phyloP scores from a whole-genome alignment of 2,113 vertebrate species.

The Campylorhamphus procurvoides region DNA sequence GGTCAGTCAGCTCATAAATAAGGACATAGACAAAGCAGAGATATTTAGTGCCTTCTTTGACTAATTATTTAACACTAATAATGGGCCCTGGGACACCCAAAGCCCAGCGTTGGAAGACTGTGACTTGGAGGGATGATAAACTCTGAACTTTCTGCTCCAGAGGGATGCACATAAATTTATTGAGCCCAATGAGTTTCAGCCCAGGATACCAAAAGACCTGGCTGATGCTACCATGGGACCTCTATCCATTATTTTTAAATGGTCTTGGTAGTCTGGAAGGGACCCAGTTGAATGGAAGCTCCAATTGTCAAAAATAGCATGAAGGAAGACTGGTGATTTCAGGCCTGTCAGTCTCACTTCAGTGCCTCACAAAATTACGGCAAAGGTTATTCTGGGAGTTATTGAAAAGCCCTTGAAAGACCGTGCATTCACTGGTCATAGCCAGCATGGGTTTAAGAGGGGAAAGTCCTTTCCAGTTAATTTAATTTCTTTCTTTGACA shows the following conservation, averaged over 20 bases:
- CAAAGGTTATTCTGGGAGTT: background rate
- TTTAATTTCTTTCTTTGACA: background rate
- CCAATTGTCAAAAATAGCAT: background rate
- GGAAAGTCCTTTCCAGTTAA: background rate
- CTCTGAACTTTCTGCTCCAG: background rate
- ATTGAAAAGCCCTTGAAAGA: background rate
- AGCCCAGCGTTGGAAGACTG: background rate
- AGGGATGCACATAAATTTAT: background rate
- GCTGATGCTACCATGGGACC: background rate
- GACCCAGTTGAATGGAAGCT: background rate
- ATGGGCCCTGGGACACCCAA: background rate
- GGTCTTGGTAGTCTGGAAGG: background rate
- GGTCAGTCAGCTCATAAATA: background rate
- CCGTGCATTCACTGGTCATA: background rate
- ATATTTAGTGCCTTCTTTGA: background rate
- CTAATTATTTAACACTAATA: background rate
- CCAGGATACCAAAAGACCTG: background rate
- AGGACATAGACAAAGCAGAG: background rate
- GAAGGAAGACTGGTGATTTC: background rate
- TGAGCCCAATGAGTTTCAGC: background rate
- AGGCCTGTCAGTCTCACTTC: background rate
- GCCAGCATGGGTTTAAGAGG: rapidly evolving
- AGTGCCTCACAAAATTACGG: background rate
- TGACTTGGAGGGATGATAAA: background rate
- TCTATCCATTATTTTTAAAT: background rate